phyloP scores from a whole-genome alignment of 2,797 vertebrate species.

The Benthosema pterotum region DNA sequence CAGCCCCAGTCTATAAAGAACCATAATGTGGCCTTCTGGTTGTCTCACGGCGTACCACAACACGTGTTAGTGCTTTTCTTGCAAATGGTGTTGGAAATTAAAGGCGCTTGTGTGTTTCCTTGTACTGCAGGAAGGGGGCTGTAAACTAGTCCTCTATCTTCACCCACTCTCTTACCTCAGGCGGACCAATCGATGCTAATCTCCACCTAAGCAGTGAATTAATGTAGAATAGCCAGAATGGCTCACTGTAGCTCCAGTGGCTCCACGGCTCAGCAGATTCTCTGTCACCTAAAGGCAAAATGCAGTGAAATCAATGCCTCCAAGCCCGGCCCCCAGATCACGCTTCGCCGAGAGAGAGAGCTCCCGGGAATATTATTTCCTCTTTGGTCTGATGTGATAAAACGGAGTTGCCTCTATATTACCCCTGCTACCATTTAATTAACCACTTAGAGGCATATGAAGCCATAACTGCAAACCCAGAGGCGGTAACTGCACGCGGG shows the following conservation, averaged over 20 bases:
- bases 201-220: constrained; percentile 68
- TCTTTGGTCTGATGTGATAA: constrained; percentile 40
- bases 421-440: constrained; percentile 35
- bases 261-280: constrained; percentile 68
- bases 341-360: constrained; percentile 17
- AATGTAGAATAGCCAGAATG: constrained; percentile 60
- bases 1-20: too few relatives aligned
- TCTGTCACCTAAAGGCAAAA: constrained; percentile 72
- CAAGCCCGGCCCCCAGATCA: constrained; percentile 30
- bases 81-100: neutral
- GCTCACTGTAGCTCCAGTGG: constrained; percentile 30
- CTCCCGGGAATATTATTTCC: constrained; percentile 36
- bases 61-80: neutral
- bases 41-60: constrained; percentile 15
- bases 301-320: constrained; percentile 73
- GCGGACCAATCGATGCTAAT: constrained; percentile 71
- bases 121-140: constrained; percentile 6
- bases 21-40: neutral
- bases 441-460: constrained; percentile 15
- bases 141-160: constrained; percentile 36
- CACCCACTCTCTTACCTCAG: constrained; percentile 27
- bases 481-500: constrained; percentile 1
- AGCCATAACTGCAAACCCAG: neutral
- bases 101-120: neutral
- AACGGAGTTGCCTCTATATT: constrained; percentile 37